Evolutionary conservation across 2,888 invertebrate species (phyloP).

Genomic region (Melangyna quadrimaculata): DNA sequence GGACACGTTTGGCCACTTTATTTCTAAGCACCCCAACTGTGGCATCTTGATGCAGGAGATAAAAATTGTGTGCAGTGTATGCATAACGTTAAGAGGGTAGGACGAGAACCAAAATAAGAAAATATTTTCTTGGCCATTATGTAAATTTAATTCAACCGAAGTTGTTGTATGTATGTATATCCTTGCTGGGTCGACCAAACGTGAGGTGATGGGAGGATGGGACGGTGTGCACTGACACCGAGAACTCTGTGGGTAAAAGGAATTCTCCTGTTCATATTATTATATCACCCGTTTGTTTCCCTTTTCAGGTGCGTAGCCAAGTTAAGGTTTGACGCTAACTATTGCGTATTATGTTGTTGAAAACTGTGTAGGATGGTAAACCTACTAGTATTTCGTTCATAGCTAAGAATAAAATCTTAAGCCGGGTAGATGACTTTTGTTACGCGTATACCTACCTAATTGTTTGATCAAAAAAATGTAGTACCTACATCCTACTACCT

Average conservation of each 20-base stretch:
- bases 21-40: conserved; percentile 52
- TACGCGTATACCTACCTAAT: no score
- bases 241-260: conserved; percentile 27
- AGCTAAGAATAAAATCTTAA: no score
- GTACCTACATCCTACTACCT: no score
- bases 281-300: not conserved
- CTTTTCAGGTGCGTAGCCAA: conserved; percentile 8
- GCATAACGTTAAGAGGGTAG: conserved; percentile 51
- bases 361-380: no score
- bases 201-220: not conserved
- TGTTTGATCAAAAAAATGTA: no score
- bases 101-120: conserved; percentile 52
- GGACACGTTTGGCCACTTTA: conserved; percentile 61
- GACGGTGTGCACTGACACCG: not conserved
- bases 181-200: conserved; percentile 15
- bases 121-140: conserved; percentile 70
- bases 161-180: no score
- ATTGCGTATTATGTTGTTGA: no score
- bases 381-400: no score
- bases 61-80: conserved; percentile 66
- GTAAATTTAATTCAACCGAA: conserved; percentile 69
- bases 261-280: conserved; percentile 4
- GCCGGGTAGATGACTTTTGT: no score
- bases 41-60: conserved; percentile 63
- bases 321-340: no score